phyloP scores from a whole-genome alignment of 2,113 vertebrate species.

The Chamaetylas fuelleborni region DNA sequence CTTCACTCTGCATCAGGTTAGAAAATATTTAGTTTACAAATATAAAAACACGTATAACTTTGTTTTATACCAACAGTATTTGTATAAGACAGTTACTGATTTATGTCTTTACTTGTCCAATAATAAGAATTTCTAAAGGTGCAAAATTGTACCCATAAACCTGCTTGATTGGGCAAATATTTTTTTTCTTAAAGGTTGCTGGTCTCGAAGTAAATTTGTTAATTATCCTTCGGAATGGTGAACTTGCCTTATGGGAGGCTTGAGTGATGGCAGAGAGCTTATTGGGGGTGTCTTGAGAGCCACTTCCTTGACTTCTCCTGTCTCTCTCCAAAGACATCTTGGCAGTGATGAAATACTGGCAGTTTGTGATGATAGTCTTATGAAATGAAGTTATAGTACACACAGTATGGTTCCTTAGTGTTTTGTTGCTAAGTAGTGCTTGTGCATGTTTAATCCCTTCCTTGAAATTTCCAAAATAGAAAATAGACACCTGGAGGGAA shows the following conservation, averaged over 20 bases:
- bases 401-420: slow-evolving; percentile 64
- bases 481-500: slow-evolving; percentile 69
- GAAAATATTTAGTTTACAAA: not conserved
- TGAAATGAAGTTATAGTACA: slow-evolving; percentile 69
- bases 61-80: not conserved
- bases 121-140: slow-evolving; percentile 8
- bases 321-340: slow-evolving; percentile 59
- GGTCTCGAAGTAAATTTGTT: slow-evolving; percentile 19
- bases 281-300: slow-evolving; percentile 62
- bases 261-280: slow-evolving; percentile 64
- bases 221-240: slow-evolving; percentile 31
- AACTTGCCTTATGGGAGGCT: slow-evolving; percentile 39
- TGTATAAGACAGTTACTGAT: not conserved
- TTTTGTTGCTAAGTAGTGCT: slow-evolving; percentile 69
- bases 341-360: slow-evolving; percentile 65
- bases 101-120: not conserved
- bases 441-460: slow-evolving; percentile 66
- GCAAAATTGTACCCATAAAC: not conserved
- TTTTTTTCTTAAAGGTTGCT: slow-evolving; percentile 9
- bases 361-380: slow-evolving; percentile 70
- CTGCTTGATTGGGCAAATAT: not conserved
- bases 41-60: not conserved
- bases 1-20: not conserved
- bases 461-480: slow-evolving; percentile 68
- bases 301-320: slow-evolving; percentile 62